Evolutionary conservation across 2,888 invertebrate species (phyloP).

Genomic region (Alsophila aescularia): DNA sequence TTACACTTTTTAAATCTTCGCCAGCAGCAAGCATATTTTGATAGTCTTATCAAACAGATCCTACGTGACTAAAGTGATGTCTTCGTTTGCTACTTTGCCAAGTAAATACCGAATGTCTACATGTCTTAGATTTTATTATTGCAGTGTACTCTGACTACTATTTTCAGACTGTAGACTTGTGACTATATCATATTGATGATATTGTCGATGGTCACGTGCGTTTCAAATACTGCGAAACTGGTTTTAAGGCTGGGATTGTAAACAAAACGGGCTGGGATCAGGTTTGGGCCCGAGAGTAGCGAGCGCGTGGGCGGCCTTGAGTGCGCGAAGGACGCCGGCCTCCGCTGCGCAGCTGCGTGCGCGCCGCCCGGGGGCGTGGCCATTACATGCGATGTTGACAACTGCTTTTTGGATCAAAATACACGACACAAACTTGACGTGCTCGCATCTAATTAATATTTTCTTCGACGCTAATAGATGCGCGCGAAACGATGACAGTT

Average conservation of each 20-base stretch:
- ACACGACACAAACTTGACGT: constrained; percentile 12
- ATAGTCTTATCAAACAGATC: constrained; percentile 11
- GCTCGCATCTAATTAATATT: constrained; percentile 16
- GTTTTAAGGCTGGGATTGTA: constrained; percentile 56
- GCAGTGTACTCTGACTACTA: constrained; percentile 3
- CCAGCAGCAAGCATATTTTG: constrained; percentile 6
- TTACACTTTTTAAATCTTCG: constrained; percentile 10
- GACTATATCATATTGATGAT: constrained; percentile 2
- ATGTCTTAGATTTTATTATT: constrained; percentile 18
- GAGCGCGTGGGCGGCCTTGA: constrained; percentile 76
- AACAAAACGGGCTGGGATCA: constrained; percentile 60
- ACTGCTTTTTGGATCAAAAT: constrained; percentile 38
- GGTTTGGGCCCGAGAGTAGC: constrained; percentile 57
- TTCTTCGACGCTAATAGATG: constrained; percentile 1
- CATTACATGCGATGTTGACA: constrained; percentile 51
- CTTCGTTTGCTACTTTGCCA: constrained; percentile 20
- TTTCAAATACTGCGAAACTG: constrained; percentile 40
- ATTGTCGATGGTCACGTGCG: constrained; percentile 27
- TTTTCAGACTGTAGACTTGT: neutral
- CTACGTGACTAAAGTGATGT: constrained; percentile 34
- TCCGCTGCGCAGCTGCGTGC: constrained; percentile 50
- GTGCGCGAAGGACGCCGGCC: constrained; percentile 65
- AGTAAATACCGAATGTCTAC: constrained; percentile 12
- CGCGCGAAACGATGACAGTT: neutral
- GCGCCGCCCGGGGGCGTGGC: constrained; percentile 60